Evolutionary conservation across 2,113 vertebrate genomes (phyloP), one percentile per base, ranked within the genome.

Genomic region (Orycteropus afer): DNA sequence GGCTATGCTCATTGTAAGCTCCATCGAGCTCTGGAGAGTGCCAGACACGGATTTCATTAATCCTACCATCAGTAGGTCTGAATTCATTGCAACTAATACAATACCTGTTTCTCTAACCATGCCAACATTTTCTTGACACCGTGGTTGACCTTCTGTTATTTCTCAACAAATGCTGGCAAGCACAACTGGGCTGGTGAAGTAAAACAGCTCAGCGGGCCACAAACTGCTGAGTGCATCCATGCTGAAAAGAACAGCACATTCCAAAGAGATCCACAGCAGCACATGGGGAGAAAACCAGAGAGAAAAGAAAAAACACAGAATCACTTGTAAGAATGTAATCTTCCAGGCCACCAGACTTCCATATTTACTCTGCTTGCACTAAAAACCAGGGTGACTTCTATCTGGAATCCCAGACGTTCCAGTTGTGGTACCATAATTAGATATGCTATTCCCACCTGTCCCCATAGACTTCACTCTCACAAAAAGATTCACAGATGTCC

Each of bases 141-240:
- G 40, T 88, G 91, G 94, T 63, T 97, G 97, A 98, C 98, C 97
- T 98, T 92, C 97, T 97, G 98, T 98, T 97, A 98, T 93, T 98
- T 97, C 97, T 97, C 96, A 97, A 98, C 95, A 97, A 98, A 98
- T 86, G 86, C 86, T 98, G 98, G 97, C 98, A 98, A 97, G 96
- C 94, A 71, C 32, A 63, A 67, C 95, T 49, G 18, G 92, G 59
- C 45, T 32, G 27, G 59, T 78, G 96, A 96, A 98, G 97, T 87
- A 97, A 98, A 98, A 95, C 97, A 97, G 96, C 96, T 84, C 98
- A 97, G 96, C 42, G 17, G 96, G 97, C 93, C 97, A 97, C 95
- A 95, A 80, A 96, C 94, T 96, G 93, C 79, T 91, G 98, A 96
- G 97, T 95, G 97, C 97, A 97, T 93, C 98, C 98, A 98, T 97